Conservation (phyloP, 2,888 invertebrate genomes). For the Noctua janthina region DNA sequence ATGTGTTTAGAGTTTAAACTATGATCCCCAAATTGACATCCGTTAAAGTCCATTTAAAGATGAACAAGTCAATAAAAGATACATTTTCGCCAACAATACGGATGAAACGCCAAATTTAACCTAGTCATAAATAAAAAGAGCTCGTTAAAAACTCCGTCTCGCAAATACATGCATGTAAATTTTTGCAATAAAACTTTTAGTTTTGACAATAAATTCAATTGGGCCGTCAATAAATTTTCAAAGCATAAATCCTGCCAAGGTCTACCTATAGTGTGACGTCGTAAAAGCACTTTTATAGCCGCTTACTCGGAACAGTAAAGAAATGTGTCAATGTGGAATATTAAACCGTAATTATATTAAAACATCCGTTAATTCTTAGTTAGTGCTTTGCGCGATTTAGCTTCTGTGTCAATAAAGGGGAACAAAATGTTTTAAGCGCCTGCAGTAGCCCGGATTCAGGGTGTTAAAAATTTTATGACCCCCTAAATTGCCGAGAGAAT, state of each 20-base stretch:
- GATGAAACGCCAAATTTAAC: slow-evolving; percentile 35
- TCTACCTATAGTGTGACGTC: slow-evolving; percentile 73
- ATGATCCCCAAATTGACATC: slow-evolving; percentile 5
- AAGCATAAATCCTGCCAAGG: slow-evolving; percentile 81
- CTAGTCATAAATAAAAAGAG: slow-evolving; percentile 57
- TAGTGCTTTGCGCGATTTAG: slow-evolving; percentile 36
- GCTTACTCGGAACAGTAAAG: slow-evolving; percentile 74
- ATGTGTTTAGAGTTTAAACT: neutral
- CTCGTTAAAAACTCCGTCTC: slow-evolving; percentile 64
- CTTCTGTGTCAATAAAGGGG: slow-evolving; percentile 24
- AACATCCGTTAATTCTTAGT: slow-evolving; percentile 40
- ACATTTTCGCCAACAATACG: slow-evolving; percentile 29
- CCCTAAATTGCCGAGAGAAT: slow-evolving; percentile 37
- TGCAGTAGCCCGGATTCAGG: slow-evolving; percentile 11
- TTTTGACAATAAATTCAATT: slow-evolving; percentile 85
- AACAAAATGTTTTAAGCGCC: slow-evolving; percentile 30
- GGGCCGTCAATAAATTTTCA: slow-evolving; percentile 82
- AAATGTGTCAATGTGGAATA: slow-evolving; percentile 69
- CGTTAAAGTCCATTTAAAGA: slow-evolving; percentile 10
- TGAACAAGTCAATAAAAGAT: slow-evolving; percentile 27
- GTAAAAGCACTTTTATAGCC: slow-evolving; percentile 79
- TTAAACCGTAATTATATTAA: slow-evolving; percentile 64
- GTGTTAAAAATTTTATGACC: slow-evolving; percentile 49
- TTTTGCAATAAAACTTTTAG: slow-evolving; percentile 81
- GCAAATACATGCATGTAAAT: slow-evolving; percentile 71